These are phyloP conservation scores for Acipenser ruthenus DNA, from an alignment of 2,797 vertebrate genomes.

Conservation along the genomic window DNA sequence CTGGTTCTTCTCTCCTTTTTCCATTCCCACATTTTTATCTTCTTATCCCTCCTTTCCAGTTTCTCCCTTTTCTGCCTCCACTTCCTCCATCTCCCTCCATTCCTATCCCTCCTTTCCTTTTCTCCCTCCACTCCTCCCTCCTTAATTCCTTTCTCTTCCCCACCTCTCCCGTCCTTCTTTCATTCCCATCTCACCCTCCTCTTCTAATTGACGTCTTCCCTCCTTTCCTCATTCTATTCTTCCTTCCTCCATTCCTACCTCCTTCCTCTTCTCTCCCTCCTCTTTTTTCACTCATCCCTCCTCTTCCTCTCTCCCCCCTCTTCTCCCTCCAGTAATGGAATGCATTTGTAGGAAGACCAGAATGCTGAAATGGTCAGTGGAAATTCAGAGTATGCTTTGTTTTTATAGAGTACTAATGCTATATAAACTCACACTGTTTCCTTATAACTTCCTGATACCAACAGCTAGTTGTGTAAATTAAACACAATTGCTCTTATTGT, in stretches of 20 bases:
- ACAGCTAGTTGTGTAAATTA: no score
- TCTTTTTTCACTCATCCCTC: background rate
- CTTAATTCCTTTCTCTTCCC: background rate
- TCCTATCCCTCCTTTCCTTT: no score
- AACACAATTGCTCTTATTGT: no score
- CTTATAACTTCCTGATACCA: no score
- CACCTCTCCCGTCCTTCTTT: background rate
- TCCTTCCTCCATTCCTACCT: background rate
- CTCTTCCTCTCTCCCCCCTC: background rate
- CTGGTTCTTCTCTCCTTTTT: no score
- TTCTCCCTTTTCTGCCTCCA: background rate
- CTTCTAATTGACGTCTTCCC: background rate
- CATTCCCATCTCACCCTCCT: background rate
- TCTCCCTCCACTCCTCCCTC: background rate
- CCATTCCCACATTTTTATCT: no score
- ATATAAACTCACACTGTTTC: no score
- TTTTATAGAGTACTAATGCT: no score
- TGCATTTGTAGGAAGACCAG: background rate
- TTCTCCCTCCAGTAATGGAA: background rate
- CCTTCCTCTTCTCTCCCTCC: background rate
- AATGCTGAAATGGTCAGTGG: background rate
- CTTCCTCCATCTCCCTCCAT: background rate
- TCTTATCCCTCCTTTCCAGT: no score
- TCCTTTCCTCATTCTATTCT: background rate
- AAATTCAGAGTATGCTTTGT: no score